Evolutionary conservation across 2,113 vertebrate genomes (phyloP).

Genomic region (Paralichthys olivaceus): DNA sequence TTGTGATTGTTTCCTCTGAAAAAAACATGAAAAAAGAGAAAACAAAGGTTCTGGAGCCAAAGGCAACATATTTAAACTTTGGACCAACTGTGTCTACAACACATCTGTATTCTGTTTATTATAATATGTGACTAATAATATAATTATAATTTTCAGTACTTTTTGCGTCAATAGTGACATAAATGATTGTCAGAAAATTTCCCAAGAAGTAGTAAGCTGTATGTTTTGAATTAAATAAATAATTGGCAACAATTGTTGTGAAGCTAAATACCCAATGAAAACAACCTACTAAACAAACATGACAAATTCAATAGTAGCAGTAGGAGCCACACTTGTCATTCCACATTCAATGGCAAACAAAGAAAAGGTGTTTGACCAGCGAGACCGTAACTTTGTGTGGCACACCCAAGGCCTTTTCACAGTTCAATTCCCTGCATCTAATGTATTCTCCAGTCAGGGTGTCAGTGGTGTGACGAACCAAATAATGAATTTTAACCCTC

Average conservation of each 20-base stretch:
- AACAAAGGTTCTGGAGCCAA: not conserved
- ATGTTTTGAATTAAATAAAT: too few relatives aligned
- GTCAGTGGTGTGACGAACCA: conserved; percentile 30
- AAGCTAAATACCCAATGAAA: not conserved
- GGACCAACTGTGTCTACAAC: not conserved
- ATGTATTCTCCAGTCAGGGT: conserved; percentile 42
- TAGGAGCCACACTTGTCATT: conserved; percentile 5
- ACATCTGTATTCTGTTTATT: not conserved
- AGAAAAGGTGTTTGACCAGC: not conserved
- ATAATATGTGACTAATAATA: not conserved
- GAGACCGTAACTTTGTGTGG: not conserved
- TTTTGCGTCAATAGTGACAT: not conserved
- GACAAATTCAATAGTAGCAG: not conserved
- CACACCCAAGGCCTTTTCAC: conserved; percentile 43
- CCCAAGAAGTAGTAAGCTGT: too few relatives aligned
- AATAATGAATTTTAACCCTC: conserved; percentile 15
- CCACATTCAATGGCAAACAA: conserved; percentile 1
- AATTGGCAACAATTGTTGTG: not conserved
- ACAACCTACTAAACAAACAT: not conserved
- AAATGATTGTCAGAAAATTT: not conserved
- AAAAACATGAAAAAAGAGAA: not conserved
- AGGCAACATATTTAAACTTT: not conserved
- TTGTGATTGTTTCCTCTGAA: not conserved
- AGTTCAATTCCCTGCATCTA: conserved; percentile 30
- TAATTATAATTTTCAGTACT: not conserved